Evolutionary conservation across 2,888 invertebrate genomes (phyloP).

Genomic region (Melitaea athalia): DNA sequence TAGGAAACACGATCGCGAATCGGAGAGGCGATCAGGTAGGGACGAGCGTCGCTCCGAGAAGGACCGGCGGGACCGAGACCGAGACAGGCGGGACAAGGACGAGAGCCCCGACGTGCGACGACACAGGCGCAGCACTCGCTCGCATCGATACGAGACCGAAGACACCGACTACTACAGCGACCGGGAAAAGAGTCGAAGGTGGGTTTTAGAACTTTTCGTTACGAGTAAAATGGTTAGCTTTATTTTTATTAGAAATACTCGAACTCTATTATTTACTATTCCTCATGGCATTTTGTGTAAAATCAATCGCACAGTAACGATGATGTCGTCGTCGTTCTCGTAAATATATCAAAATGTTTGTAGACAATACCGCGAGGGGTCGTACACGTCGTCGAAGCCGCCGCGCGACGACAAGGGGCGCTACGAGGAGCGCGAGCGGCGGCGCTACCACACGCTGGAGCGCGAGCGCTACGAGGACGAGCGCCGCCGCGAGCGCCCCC

Average conservation of each 20-base stretch:
- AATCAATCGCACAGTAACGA: too few relatives aligned
- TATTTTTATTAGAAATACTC: too few relatives aligned
- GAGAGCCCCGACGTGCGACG: conserved; percentile 63
- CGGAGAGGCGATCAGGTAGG: conserved; percentile 54
- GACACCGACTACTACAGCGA: conserved; percentile 87
- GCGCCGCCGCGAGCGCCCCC: conserved; percentile 58
- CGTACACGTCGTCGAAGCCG: conserved; percentile 70
- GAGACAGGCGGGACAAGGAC: conserved; percentile 45
- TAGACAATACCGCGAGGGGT: conserved; percentile 79
- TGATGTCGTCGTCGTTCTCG: background rate
- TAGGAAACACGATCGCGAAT: conserved; percentile 62
- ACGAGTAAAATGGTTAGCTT: too few relatives aligned
- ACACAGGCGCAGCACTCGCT: conserved; percentile 63
- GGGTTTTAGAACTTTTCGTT: conserved; percentile 16
- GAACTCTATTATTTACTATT: background rate
- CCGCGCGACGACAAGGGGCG: conserved; percentile 66
- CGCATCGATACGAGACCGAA: conserved; percentile 84
- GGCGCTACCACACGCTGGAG: conserved; percentile 47
- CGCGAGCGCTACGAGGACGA: conserved; percentile 54
- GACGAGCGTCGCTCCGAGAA: conserved; percentile 60
- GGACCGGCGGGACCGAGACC: conserved; percentile 54
- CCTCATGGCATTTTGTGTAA: too few relatives aligned
- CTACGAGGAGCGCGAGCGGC: conserved; percentile 50
- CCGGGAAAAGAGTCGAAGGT: conserved; percentile 82
- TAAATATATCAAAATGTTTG: background rate